Conservation (phyloP, 2,113 vertebrate species). For the Peromyscus leucopus region DNA sequence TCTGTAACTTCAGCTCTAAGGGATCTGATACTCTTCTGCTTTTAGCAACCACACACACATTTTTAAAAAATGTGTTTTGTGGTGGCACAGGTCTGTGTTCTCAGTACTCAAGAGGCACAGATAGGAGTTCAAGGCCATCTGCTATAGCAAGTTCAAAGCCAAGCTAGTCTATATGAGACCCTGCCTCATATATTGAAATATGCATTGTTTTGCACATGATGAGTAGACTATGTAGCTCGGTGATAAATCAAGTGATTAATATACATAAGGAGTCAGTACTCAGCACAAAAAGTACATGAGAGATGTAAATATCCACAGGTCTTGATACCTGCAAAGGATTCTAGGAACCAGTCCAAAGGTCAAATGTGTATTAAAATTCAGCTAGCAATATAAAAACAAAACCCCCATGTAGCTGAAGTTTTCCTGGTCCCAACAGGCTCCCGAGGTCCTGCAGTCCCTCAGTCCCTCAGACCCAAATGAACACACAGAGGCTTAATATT, state of each 20-base stretch:
- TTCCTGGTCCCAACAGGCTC: no score
- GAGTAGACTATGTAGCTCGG: background rate
- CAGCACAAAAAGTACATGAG: background rate
- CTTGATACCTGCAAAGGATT: background rate
- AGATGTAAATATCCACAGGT: background rate
- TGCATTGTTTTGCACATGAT: background rate
- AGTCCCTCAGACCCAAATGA: no score
- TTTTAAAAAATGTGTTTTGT: background rate
- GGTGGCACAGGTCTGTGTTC: background rate
- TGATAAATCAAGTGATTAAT: background rate
- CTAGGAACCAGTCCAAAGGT: background rate
- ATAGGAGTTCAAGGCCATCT: background rate
- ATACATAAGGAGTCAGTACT: background rate
- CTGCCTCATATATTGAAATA: background rate
- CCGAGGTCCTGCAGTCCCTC: no score
- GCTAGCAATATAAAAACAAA: background rate
- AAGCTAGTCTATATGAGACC: background rate
- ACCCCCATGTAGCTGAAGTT: background rate
- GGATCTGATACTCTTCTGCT: background rate
- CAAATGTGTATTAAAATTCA: background rate
- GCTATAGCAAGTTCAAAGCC: background rate
- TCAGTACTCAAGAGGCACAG: background rate
- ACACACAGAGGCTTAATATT: no score
- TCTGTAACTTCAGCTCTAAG: background rate
- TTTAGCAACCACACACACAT: background rate